A percentile compares a stretch with the other conserved stretches of the same genome.
These are phyloP conservation scores for Ammodytes dubius DNA, from an alignment of 2,113 vertebrate genomes.

Conservation along the genomic window DNA sequence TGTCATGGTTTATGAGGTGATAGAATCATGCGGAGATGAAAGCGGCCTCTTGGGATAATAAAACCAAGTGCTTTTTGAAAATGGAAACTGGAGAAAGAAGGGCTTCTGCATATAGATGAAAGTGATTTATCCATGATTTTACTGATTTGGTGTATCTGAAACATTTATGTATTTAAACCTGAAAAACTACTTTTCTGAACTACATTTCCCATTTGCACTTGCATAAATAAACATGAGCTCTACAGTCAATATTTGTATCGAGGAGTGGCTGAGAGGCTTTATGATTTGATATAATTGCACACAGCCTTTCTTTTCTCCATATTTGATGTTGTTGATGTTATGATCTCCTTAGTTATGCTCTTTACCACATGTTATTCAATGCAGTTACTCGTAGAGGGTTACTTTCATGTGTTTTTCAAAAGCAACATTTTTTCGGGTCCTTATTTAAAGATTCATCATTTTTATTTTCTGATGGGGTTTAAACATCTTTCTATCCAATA, in stretches of 20 bases:
- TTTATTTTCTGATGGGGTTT: background rate
- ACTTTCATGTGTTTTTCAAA: background rate
- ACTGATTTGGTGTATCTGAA: background rate
- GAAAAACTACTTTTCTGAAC: background rate
- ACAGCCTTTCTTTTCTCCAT: background rate
- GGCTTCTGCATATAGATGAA: background rate
- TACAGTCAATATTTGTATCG: background rate
- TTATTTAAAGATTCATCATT: background rate
- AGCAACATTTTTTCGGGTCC: background rate
- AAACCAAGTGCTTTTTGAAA: conserved; percentile 14
- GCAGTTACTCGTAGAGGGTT: background rate
- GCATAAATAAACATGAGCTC: background rate
- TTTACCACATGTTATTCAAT: background rate
- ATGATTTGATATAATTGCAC: background rate
- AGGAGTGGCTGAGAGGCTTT: background rate
- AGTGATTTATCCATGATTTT: background rate
- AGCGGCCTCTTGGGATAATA: conserved; percentile 31
- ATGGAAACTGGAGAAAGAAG: conserved; percentile 3
- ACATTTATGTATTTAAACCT: background rate
- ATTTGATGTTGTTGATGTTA: background rate
- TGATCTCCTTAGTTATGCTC: background rate
- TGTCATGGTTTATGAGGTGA: conserved; percentile 56
- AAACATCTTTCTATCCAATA: background rate
- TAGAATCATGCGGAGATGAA: conserved; percentile 57
- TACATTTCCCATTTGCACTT: background rate